A percentile compares a stretch with the other conserved stretches of the same genome.
Conservation (phyloP, 2,888 invertebrate genomes). For the Ophioninae sp. region DNA sequence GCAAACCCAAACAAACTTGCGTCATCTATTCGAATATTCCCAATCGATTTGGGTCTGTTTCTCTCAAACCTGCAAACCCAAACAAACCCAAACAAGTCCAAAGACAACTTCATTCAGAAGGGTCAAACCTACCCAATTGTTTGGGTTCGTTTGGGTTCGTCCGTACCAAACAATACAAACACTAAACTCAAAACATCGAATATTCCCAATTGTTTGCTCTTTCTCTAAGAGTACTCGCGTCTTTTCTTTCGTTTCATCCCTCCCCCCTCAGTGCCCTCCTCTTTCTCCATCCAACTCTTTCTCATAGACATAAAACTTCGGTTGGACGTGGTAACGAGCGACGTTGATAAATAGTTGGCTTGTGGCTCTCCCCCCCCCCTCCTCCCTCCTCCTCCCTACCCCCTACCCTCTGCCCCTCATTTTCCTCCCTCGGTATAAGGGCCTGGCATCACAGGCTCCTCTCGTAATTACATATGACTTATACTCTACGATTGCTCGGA, state of each 20-base stretch:
- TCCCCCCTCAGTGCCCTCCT: conserved; percentile 24
- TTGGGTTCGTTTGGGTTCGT: no score
- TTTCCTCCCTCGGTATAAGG: conserved; percentile 40
- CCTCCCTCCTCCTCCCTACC: conserved; percentile 43
- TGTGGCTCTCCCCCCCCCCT: conserved; percentile 50
- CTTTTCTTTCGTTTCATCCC: conserved; percentile 18
- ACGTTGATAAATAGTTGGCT: conserved; percentile 72
- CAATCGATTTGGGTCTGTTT: no score
- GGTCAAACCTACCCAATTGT: no score
- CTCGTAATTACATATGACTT: conserved; percentile 61
- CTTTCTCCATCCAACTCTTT: conserved; percentile 38
- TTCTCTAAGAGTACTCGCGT: conserved; percentile 23
- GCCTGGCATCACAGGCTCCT: conserved; percentile 45
- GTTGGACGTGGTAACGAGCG: conserved; percentile 70
- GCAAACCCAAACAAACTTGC: no score
- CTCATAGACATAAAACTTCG: conserved; percentile 63
- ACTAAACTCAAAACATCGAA: no score
- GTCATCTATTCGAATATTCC: no score
- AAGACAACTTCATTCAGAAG: no score
- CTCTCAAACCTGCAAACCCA: no score
- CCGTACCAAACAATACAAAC: no score
- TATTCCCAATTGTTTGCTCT: not conserved
- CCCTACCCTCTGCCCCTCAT: conserved; percentile 10
- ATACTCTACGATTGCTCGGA: conserved; percentile 62
- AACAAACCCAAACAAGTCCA: no score